A percentile compares a stretch with the other conserved stretches of the same genome.
Evolutionary conservation across 2,797 vertebrate genomes (phyloP).

Genomic region (Pipistrellus pygmaeus): DNA sequence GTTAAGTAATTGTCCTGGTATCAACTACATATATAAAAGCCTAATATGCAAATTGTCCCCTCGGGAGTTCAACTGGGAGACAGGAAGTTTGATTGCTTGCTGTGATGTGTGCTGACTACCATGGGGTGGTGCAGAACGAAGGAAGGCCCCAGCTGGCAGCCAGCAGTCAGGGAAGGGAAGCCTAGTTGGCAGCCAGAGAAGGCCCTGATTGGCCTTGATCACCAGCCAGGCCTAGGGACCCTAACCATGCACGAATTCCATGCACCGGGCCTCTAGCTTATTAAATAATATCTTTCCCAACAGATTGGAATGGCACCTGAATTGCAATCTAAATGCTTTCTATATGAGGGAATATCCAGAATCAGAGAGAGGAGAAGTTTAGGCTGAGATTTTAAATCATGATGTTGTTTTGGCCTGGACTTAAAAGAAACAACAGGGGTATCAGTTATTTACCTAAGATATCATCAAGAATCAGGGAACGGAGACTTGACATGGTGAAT

Average conservation of each 20-base stretch:
- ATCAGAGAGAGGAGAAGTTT: not conserved
- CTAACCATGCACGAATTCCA: no score
- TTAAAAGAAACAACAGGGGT: not conserved
- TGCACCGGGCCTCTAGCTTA: not conserved
- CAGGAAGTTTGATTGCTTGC: no score
- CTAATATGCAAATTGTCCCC: no score
- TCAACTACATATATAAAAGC: not conserved
- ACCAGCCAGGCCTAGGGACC: no score
- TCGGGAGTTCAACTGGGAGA: no score
- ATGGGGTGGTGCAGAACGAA: no score
- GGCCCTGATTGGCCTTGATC: no score
- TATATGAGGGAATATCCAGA: not conserved
- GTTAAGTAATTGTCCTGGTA: not conserved
- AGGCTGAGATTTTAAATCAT: not conserved
- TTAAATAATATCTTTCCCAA: slow-evolving; percentile 5
- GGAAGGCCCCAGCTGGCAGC: no score
- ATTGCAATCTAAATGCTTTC: not conserved
- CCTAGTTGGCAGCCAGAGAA: no score
- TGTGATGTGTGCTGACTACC: no score
- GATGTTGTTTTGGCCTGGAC: not conserved
- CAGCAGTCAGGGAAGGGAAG: no score
- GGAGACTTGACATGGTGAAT: not conserved
- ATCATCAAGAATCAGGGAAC: not conserved
- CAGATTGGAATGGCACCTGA: not conserved
- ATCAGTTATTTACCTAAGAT: not conserved